Evolutionary conservation across 2,888 invertebrate species (phyloP), one percentile per base, ranked within the genome.

Genomic region (Tortricodes alternella): DNA sequence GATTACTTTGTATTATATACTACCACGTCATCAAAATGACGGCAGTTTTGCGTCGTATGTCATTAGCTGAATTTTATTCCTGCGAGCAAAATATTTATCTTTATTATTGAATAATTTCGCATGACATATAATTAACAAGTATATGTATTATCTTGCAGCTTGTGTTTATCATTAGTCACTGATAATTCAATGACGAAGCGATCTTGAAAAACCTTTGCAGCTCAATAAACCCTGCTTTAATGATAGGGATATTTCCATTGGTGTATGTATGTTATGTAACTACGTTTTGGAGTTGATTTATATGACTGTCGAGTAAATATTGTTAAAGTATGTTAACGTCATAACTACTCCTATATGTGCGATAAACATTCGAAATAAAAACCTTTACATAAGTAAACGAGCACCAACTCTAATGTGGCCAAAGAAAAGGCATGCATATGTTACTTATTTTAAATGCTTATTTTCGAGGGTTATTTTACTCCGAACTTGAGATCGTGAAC

Each of bases 311-410:
- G 46, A 34, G 13, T 35, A 55, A 49, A 55, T 55, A 49, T 48
- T 48, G 19, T 48, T 53, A 15, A 11, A 38, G 21, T 23, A 27
- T 43, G 55, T 48, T 43, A 19, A 49, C 48, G 55, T 55, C 55
- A 55, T 27, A 15, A 16, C 21, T 16, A 46, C 32, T 46, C 11
- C 21, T 19, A 23, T 6, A 24, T 53, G 24, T 48, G 35, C 35
- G 21, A 21, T 24, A 35, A 48, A 49, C 55, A 35, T 43, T 55
- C 44, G 37, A 44, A 19, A 37, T n/a, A 15, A 27, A 18, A 29
- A 44, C 19, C 35, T 37, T 39, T 18, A 34, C 23, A 46, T 46
- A 46, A 41, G 15, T 18, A 39, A 32, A 11, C 21, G n/a, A 32
- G 13, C 19, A 35, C 7, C n/a, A n/a, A 37, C 27, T 8, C 23